Percentiles rank a stretch among this genome's conserved stretches.
Evolutionary conservation across 2,888 invertebrate species (phyloP).

Genomic region (Caenorhabditis sp.): DNA sequence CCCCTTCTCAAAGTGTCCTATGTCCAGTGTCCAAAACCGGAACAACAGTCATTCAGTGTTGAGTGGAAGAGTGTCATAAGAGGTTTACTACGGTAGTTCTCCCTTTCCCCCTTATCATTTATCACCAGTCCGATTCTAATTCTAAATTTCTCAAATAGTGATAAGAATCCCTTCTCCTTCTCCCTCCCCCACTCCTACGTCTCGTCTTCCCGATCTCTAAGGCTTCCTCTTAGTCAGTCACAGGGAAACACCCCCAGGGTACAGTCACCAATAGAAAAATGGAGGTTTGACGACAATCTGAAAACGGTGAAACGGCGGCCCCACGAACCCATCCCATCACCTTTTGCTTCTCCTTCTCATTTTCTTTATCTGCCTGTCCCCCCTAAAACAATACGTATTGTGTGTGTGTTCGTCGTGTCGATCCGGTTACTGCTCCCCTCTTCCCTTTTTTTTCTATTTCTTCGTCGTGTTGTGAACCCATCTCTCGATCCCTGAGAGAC

Average conservation of each 20-base stretch:
- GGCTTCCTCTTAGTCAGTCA: too few relatives aligned
- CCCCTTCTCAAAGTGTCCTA: not conserved
- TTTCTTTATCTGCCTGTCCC: too few relatives aligned
- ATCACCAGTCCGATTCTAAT: not conserved
- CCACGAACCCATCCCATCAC: slow-evolving; percentile 18
- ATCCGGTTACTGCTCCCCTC: slow-evolving; percentile 26
- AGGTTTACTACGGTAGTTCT: not conserved
- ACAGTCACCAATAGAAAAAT: not conserved
- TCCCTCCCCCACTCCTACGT: too few relatives aligned
- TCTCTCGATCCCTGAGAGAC: not conserved
- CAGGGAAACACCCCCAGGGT: not conserved
- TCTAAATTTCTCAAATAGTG: not conserved
- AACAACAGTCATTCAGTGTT: too few relatives aligned
- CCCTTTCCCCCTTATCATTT: not conserved
- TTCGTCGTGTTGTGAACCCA: slow-evolving; percentile 48
- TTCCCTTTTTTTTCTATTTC: slow-evolving; percentile 9
- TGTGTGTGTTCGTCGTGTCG: slow-evolving; percentile 43
- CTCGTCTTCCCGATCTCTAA: too few relatives aligned
- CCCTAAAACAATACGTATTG: too few relatives aligned
- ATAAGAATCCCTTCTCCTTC: not conserved
- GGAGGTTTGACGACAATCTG: not conserved
- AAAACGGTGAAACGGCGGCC: slow-evolving; percentile 52
- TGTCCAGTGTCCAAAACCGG: slow-evolving; percentile 18
- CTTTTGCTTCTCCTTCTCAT: not conserved
- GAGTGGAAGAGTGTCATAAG: not conserved